Conservation (phyloP, 1,140 invertebrate species). For the Drosophila pandora region DNA sequence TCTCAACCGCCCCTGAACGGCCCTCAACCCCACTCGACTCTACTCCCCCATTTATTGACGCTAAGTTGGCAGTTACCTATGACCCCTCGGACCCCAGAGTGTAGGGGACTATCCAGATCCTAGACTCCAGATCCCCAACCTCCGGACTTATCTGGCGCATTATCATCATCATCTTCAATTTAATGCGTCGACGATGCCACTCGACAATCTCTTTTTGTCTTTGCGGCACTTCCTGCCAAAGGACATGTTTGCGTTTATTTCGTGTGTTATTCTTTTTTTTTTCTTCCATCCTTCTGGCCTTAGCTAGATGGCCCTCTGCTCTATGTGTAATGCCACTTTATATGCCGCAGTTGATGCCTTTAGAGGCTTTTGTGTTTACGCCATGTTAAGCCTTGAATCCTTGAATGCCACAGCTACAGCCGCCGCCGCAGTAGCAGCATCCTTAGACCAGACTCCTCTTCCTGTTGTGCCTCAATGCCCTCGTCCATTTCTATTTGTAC, state of each 20-base stretch:
- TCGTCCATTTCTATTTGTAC: slow-evolving; percentile 39
- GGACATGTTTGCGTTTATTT: slow-evolving; percentile 54
- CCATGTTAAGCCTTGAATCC: slow-evolving; percentile 80
- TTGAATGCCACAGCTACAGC: slow-evolving; percentile 64
- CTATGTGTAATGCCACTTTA: slow-evolving; percentile 78
- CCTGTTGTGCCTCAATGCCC: slow-evolving; percentile 5
- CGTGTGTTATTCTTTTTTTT: slow-evolving; percentile 16
- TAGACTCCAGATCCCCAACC: slow-evolving; percentile 2
- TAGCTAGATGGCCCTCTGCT: slow-evolving; percentile 51
- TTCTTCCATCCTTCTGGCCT: slow-evolving; percentile 7
- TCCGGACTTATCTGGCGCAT: slow-evolving; percentile 71
- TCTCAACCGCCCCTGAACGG: slow-evolving; percentile 22
- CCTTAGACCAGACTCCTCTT: not conserved
- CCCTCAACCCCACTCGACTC: not conserved
- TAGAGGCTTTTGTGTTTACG: slow-evolving; percentile 82
- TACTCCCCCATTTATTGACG: slow-evolving; percentile 63
- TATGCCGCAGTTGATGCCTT: slow-evolving; percentile 82
- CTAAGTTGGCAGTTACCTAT: slow-evolving; percentile 79
- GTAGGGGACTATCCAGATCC: slow-evolving; percentile 8
- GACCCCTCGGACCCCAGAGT: slow-evolving; percentile 41
- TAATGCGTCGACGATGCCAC: slow-evolving; percentile 78
- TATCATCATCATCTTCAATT: slow-evolving; percentile 83
- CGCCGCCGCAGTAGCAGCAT: slow-evolving; percentile 20
- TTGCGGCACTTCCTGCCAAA: slow-evolving; percentile 77
- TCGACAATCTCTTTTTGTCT: slow-evolving; percentile 80